These are phyloP conservation scores for Galaxias olidus DNA, from an alignment of 2,797 vertebrate genomes.

Conservation along the genomic window DNA sequence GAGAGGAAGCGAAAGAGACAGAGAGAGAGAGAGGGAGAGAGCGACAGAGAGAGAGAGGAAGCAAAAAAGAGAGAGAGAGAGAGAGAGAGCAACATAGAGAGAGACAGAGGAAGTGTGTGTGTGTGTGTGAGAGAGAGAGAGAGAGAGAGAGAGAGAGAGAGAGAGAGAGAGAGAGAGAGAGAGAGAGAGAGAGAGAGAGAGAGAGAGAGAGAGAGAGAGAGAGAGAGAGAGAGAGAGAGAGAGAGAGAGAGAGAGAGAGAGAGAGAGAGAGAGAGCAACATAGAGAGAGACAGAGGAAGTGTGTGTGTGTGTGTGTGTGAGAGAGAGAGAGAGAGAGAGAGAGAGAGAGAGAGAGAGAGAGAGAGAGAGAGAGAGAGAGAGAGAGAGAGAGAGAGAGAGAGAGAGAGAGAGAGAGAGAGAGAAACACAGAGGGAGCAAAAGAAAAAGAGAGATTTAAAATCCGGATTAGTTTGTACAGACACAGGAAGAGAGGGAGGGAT, in stretches of 20 bases:
- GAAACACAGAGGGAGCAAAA: slow-evolving; percentile 3
- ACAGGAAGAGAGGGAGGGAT: slow-evolving; percentile 80
- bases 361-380: slow-evolving; percentile 24
- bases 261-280: slow-evolving; percentile 25
- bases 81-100: slow-evolving; percentile 68
- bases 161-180: slow-evolving; percentile 25
- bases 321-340: slow-evolving; percentile 11
- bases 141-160: slow-evolving; percentile 22
- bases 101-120: slow-evolving; percentile 16
- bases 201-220: slow-evolving; percentile 10
- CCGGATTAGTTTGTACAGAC: slow-evolving; percentile 72
- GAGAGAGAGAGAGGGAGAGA: slow-evolving; percentile 25
- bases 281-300: slow-evolving; percentile 5
- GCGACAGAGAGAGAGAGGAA: background rate
- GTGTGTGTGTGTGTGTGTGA: no score
- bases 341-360: slow-evolving; percentile 13
- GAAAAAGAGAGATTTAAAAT: slow-evolving; percentile 60
- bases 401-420: slow-evolving; percentile 12
- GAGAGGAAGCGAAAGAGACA: slow-evolving; percentile 19
- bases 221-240: slow-evolving; percentile 17
- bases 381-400: slow-evolving; percentile 20
- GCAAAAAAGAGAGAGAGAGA: slow-evolving; percentile 38
- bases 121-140: no score
- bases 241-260: slow-evolving; percentile 22
- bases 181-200: slow-evolving; percentile 5